phyloP scores from a whole-genome alignment of 2,113 vertebrate genomes.

The Phoenicopterus ruber region DNA sequence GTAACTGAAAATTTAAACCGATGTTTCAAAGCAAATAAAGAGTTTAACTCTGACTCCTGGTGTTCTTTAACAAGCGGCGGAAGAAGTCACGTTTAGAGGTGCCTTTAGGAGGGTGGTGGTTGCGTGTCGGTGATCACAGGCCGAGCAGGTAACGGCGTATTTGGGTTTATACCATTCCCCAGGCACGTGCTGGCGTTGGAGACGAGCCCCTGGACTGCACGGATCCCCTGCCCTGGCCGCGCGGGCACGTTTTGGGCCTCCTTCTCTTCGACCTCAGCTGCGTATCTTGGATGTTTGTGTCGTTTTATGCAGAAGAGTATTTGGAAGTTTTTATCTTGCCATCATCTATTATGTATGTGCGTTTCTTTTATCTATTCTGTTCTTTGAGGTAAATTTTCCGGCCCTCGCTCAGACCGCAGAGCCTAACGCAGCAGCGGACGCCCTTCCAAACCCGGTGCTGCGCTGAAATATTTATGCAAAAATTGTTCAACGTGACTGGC shows the following conservation, averaged over 20 bases:
- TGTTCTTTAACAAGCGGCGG: fast-evolving
- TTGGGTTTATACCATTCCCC: not conserved
- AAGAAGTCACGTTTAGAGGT: fast-evolving
- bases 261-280: not conserved
- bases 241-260: too few species aligned
- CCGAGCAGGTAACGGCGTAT: fast-evolving
- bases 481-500: fast-evolving
- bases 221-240: not conserved
- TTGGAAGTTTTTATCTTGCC: not conserved
- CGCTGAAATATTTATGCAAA: fast-evolving
- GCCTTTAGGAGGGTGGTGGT: not conserved
- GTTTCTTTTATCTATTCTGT: not conserved
- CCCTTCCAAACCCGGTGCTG: not conserved
- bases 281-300: fast-evolving
- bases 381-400: not conserved
- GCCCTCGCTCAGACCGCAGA: fast-evolving
- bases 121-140: fast-evolving
- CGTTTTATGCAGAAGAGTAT: too few species aligned
- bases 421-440: fast-evolving
- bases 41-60: not conserved
- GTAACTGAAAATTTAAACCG: not conserved
- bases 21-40: constrained; percentile 54
- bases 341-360: fast-evolving
- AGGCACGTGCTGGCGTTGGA: too few species aligned
- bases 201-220: fast-evolving